Base-by-base conservation (phyloP, 2,113 vertebrate species). In the Tonatia bakeri region DNA sequence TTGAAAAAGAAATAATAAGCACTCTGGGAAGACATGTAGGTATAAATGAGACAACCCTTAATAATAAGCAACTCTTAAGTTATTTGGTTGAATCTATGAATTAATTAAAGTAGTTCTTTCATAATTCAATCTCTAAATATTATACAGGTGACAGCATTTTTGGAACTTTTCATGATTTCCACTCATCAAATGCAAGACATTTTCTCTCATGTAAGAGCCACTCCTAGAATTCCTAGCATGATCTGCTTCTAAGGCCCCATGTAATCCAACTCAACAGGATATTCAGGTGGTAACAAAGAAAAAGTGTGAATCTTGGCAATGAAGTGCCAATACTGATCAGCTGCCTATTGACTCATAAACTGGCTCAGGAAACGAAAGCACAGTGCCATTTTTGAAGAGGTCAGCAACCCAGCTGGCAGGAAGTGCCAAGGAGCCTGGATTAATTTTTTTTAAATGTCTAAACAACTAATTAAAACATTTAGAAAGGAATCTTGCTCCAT, bases 271-370 rank as follows among this genome's bases (percentile, higher is more conserved):
- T 89, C 72, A 94, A 80, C 31, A n/a, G 64, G 72, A 70, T 28
- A 85, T 52, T 11, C 80, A 92, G 19, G 40, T 92, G 73, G 54
- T 90, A 92, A 95, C 90, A 90, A 89, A 85, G 84, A 95, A 95
- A 94, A 97, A 43, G 73, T 82, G 85, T 70, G 33, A 80, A 67
- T n/a, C 52, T 95, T 97, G 94, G 79, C 94, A 86, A 20, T 50
- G 50, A 95, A 31, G 36, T 90, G 43, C 40, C 24, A 81, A 43
- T 47, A 59, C 65, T 52, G 79, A 75, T 76, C 79, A 88, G 56
- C 77, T 95, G 88, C 64, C 92, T 92, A 28, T 1, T 76, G 79
- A 84, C 72, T 96, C 56, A 86, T 72, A 84, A 70, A 92, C 40
- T 85, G 61, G 77, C 61, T 65, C 72, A 81, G 73, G 70, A 70